Percentiles rank a stretch among this genome's conserved stretches.
phyloP scores from a whole-genome alignment of 2,797 vertebrate genomes.

The Bothrops alternatus region DNA sequence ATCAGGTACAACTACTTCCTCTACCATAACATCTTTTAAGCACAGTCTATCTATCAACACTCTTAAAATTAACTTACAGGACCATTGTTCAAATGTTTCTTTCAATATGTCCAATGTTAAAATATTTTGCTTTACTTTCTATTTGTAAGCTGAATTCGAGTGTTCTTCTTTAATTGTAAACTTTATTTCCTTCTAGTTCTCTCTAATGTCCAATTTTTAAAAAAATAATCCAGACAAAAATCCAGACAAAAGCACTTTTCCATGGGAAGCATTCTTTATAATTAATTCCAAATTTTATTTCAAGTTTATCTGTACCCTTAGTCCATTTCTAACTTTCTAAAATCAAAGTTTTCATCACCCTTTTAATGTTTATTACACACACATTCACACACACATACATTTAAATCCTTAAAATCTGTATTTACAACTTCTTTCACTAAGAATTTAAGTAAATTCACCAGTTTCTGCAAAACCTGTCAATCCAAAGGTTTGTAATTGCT shows the following conservation, averaged over 20 bases:
- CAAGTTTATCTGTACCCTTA: neutral
- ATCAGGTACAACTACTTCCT: neutral
- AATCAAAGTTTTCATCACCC: neutral
- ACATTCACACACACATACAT: too few species aligned
- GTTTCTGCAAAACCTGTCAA: neutral
- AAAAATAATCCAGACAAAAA: neutral
- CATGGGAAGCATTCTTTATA: neutral
- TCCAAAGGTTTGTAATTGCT: neutral
- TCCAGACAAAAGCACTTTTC: neutral
- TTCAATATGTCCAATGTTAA: neutral
- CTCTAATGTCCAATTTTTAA: neutral
- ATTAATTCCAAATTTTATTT: neutral
- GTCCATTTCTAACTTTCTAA: neutral
- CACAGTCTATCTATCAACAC: neutral
- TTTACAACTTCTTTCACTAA: neutral
- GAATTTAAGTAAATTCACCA: neutral
- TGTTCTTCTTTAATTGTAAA: neutral
- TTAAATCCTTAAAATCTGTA: neutral
- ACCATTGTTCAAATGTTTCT: neutral
- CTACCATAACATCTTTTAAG: neutral
- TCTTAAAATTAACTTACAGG: neutral
- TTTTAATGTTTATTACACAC: neutral
- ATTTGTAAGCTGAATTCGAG: neutral
- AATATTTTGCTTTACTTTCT: neutral
- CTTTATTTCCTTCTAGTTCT: neutral